Base-by-base conservation (phyloP, 2,888 invertebrate species). In the Epinotia ramella region DNA sequence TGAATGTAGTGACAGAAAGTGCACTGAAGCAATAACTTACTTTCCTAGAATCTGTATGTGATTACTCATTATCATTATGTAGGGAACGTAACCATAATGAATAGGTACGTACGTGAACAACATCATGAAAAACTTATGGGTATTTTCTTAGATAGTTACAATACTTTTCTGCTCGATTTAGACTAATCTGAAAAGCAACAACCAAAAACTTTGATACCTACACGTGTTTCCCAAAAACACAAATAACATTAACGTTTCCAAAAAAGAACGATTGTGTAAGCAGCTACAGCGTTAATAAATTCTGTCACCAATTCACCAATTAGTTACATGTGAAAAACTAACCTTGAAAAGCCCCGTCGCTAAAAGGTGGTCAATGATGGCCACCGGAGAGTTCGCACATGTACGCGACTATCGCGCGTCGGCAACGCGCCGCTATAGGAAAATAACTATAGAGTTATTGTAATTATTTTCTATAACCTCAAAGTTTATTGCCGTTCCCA, bases 301-400 rank as follows among this genome's bases (percentile, higher is more conserved):
- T 71, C 63, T 56, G 72, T 72, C 71, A 67, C 67, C 66, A 46
- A 67, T 56, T 72, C 71, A 67, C 62, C 71, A 46, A 66, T 56
- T 62, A 66, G 68, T 67, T 24, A 53, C 53, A 60, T 62, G 66
- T 73, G 77, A 70, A 77, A 76, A 73, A 16, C 60, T 72, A 56
- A 56, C 74, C 60, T 62, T 33, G 73, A 16, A 28, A 12, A 68
- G 44, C 18, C 40, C 46, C 56, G 53, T 16, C 13, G 74, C 75
- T 75, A 71, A 70, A 66, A 65, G 65, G 20, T 70, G 70, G 59
- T 60, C 70, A 74, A 59, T 64, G 65, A 53, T 59, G 64, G 69
- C 28, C 69, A 33, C 64, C 71, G 20, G 12, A 11, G 20, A 60
- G 24, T 9, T 75, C 70, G 40, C 68, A 46, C n/a, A 13, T 12